These are phyloP conservation scores for Alfaro cultratus DNA, from an alignment of 2,797 vertebrate species.

Conservation along the genomic window DNA sequence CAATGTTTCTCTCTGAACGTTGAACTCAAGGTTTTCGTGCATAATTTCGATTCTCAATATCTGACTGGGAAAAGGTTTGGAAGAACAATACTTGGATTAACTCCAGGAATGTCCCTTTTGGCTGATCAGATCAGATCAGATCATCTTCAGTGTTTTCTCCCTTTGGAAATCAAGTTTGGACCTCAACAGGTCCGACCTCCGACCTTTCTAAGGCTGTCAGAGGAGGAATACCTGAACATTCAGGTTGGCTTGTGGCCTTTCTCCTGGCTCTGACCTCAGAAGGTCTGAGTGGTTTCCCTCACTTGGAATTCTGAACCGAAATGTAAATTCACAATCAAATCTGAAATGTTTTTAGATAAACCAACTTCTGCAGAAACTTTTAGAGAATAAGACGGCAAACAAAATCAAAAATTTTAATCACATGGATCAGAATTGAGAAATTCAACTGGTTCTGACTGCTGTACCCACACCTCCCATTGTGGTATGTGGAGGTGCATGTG, in stretches of 20 bases:
- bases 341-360: neutral
- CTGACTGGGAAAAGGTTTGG: neutral
- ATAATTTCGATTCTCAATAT: neutral
- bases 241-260: neutral
- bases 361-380: neutral
- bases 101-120: neutral
- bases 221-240: neutral
- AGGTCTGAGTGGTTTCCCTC: neutral
- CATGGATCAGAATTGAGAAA: neutral
- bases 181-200: neutral
- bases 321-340: neutral
- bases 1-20: neutral
- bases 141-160: neutral
- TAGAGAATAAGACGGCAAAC: neutral
- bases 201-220: neutral
- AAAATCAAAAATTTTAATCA: neutral
- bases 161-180: neutral
- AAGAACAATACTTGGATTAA: neutral
- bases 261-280: neutral
- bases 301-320: neutral
- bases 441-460: neutral
- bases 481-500: neutral
- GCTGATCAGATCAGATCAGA: too few species aligned
- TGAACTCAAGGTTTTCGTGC: neutral
- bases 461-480: neutral